A percentile compares a stretch with the other conserved stretches of the same genome.
Conservation (phyloP, 2,797 vertebrate genomes). For the Sebastes melanostomus region DNA sequence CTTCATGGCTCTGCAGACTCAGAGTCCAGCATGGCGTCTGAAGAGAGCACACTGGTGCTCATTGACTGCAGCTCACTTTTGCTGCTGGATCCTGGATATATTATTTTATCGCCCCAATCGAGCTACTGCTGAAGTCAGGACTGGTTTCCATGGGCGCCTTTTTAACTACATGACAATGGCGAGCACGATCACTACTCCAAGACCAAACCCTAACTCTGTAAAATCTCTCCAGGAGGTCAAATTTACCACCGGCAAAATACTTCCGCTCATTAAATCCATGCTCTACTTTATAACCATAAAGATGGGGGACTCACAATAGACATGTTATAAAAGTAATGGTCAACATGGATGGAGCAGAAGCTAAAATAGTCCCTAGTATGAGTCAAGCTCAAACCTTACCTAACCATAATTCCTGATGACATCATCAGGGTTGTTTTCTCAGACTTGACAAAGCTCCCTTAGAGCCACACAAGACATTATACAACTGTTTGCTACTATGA, state of each 20-base stretch:
- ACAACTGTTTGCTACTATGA: neutral
- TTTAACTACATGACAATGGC: no score
- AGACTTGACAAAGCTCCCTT: neutral
- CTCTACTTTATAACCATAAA: neutral
- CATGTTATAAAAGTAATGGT: neutral
- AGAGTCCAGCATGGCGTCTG: no score
- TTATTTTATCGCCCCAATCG: no score
- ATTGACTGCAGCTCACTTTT: neutral
- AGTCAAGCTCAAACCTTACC: neutral
- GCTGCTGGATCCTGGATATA: neutral
- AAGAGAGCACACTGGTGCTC: no score
- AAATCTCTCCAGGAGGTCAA: no score
- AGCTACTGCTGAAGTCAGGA: no score
- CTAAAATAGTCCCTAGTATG: neutral
- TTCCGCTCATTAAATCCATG: no score
- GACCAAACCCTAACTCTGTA: no score
- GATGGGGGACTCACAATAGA: neutral
- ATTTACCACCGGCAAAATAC: no score
- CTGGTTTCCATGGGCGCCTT: no score
- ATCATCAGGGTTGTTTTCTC: neutral
- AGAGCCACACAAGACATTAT: neutral
- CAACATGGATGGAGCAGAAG: neutral
- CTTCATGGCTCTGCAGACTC: no score
- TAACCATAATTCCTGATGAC: neutral
- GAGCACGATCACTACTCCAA: no score